Conservation (phyloP, 2,797 vertebrate genomes). For the Catostomus latipinnis region DNA sequence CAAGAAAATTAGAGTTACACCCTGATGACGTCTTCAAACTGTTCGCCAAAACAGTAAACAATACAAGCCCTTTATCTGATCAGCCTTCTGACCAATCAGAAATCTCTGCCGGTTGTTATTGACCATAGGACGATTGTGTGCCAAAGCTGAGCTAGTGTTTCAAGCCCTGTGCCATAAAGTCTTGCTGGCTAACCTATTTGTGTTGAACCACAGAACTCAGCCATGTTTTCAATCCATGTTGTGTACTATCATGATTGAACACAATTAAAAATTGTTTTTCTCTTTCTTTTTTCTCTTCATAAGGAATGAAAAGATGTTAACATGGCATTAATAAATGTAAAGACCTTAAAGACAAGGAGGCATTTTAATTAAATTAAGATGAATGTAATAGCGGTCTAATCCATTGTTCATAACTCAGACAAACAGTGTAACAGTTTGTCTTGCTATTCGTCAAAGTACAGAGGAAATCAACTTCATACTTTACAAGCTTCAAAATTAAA, state of each 20-base stretch:
- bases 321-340: neutral
- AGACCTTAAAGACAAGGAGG: neutral
- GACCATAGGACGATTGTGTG: neutral
- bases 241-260: neutral
- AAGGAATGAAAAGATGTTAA: neutral
- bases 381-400: too few species aligned
- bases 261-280: too few species aligned
- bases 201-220: too few species aligned
- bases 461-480: too few species aligned
- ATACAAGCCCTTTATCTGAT: slow-evolving; percentile 39
- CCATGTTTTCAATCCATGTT: too few species aligned
- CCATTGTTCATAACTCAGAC: too few species aligned
- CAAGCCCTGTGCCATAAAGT: neutral
- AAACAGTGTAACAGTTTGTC: too few species aligned
- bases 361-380: too few species aligned
- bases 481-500: too few species aligned
- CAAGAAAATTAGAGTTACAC: slow-evolving; percentile 7
- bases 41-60: slow-evolving; percentile 23
- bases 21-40: neutral
- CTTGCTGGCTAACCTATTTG: too few species aligned
- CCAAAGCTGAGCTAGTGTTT: slow-evolving; percentile 18
- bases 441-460: too few species aligned
- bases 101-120: slow-evolving; percentile 26
- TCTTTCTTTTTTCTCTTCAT: neutral
- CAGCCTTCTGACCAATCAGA: neutral